Evolutionary conservation across 2,888 invertebrate species (phyloP), one percentile per base, ranked within the genome.

Genomic region (Choreutis nemorana): DNA sequence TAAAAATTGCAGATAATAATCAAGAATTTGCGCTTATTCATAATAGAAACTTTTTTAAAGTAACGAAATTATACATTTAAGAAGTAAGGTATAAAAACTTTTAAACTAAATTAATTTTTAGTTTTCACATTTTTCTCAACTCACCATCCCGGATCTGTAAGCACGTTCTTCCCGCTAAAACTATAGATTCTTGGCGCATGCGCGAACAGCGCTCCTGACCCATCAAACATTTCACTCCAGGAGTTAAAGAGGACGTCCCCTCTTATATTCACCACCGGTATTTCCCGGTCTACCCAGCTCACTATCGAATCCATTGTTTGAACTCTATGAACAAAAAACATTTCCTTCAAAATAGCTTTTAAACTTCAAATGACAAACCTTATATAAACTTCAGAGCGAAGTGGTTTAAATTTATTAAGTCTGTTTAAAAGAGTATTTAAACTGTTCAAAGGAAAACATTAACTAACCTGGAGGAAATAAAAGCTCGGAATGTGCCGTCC

Each of bases 261-360:
- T 77, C 91, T 73, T 2, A 87, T 86, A 58, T 94, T 94, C 29
- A 94, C 91, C 14, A 98, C 92, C 3, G 97, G 97, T 31, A 96
- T 84, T 51, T 91, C 90, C 34, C 93, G 84, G 59, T 96, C 95
- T 29, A 85, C 84, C 56, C 87, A 86, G 52, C 92, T 88, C 23
- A 98, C 96, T 49, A 98, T 92, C 16, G 94, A 91, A 64, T 94
- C 91, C 48, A 98, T 85, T 55, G 96, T 94, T 77, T 97, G 96
- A 13, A 91, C 90, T 52, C 87, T 84, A 52, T 1, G 20, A 14
- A 32, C 16, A 37, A 28, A 36, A 18, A 31, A 23, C 23, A 9
- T 2, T 2, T 18, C 8, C 18, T 18, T n/a, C n/a, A n/a, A n/a
- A n/a, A n/a, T n/a, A n/a, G 18, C 5, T 18, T 18, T 10, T 7